Conservation (phyloP, 2,888 invertebrate species). For the Myopa tessellatipennis region DNA sequence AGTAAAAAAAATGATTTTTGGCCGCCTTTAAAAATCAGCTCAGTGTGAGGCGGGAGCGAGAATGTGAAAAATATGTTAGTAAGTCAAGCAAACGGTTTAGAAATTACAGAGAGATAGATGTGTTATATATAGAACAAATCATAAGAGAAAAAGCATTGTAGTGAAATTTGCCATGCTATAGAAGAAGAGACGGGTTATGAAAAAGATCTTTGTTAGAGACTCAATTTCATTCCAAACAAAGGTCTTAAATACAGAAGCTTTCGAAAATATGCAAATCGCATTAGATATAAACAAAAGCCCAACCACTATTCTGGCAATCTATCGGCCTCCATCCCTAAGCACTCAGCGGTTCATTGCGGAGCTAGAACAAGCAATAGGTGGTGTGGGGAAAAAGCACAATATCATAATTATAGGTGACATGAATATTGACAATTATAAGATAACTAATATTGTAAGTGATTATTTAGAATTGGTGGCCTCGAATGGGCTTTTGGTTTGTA, state of each 20-base stretch:
- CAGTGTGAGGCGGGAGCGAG: too few relatives aligned
- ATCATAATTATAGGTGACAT: conserved; percentile 10
- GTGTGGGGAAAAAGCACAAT: background rate
- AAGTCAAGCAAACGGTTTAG: too few relatives aligned
- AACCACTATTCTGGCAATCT: background rate
- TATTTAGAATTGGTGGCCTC: conserved; percentile 16
- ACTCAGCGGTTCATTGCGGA: background rate
- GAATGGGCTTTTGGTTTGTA: background rate
- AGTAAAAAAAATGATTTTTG: too few relatives aligned
- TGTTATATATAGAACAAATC: too few relatives aligned
- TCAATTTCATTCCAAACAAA: background rate
- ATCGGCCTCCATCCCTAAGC: conserved; percentile 6
- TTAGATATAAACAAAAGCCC: background rate
- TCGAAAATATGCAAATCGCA: background rate
- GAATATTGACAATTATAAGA: background rate
- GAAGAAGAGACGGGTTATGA: too few relatives aligned
- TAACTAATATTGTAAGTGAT: background rate
- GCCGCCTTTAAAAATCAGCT: too few relatives aligned
- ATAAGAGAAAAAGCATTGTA: too few relatives aligned
- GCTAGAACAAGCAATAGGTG: background rate
- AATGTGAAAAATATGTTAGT: too few relatives aligned
- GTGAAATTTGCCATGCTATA: too few relatives aligned
- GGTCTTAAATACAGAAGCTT: background rate
- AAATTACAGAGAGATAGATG: too few relatives aligned
- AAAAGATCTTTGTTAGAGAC: background rate